These are phyloP conservation scores for Drosophila subquinaria DNA, from an alignment of 2,888 invertebrate species.

Conservation along the genomic window DNA sequence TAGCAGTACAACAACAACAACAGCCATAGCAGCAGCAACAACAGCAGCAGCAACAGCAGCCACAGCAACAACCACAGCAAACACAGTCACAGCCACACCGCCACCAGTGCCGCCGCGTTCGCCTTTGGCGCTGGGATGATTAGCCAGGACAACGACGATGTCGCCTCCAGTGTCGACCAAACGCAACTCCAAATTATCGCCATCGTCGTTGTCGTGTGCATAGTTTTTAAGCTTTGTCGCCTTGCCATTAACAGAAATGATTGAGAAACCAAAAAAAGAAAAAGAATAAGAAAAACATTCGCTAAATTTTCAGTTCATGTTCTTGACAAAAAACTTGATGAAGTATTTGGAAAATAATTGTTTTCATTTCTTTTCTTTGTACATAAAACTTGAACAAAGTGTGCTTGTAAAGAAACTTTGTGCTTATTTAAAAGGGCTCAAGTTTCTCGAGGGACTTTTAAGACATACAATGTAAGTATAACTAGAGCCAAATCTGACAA, in stretches of 20 bases:
- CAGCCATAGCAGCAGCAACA: conserved; percentile 36
- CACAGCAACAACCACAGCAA: conserved; percentile 35
- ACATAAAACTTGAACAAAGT: conserved; percentile 54
- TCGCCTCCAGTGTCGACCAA: conserved; percentile 25
- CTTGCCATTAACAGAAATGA: conserved; percentile 49
- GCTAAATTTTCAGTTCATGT: conserved; percentile 36
- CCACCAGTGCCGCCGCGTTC: conserved; percentile 73
- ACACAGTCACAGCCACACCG: conserved; percentile 60
- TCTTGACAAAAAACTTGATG: conserved; percentile 18
- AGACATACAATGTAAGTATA: conserved; percentile 17
- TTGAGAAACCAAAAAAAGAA: conserved; percentile 4
- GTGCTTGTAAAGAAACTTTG: conserved; percentile 64
- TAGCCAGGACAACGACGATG: conserved; percentile 38
- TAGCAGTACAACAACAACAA: conserved; percentile 24
- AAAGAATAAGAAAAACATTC: conserved; percentile 9
- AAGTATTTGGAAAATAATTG: conserved; percentile 15
- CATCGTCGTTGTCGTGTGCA: conserved; percentile 45
- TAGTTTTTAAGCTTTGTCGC: conserved; percentile 55
- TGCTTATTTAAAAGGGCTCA: conserved; percentile 34
- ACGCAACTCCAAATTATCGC: conserved; percentile 18
- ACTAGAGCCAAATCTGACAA: conserved; percentile 59
- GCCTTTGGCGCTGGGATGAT: conserved; percentile 73
- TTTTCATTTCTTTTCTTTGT: conserved; percentile 50
- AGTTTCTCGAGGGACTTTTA: conserved; percentile 32
- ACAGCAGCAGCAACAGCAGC: conserved; percentile 36